Evolutionary conservation across 2,113 vertebrate species (phyloP).

Genomic region (Cochlearius cochlearius): DNA sequence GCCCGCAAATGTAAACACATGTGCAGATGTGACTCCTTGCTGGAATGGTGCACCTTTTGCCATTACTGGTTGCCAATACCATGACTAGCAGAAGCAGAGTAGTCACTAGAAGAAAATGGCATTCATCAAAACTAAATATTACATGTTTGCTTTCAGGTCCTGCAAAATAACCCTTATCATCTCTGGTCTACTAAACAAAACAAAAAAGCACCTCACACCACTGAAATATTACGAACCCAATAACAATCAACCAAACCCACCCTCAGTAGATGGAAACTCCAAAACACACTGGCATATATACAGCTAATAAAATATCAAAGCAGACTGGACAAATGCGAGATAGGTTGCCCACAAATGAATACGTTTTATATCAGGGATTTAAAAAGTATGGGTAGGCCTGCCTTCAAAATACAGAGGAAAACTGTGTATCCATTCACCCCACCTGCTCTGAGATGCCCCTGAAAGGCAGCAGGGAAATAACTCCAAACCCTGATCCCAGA

Average conservation of each 20-base stretch:
- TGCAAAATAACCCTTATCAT: not conserved
- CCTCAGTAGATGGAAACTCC: not conserved
- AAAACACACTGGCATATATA: rapidly evolving
- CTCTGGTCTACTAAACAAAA: not conserved
- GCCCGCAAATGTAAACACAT: not conserved
- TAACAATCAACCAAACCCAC: not conserved
- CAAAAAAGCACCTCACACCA: not conserved
- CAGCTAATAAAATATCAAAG: not conserved
- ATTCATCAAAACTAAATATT: not conserved
- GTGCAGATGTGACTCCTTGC: not conserved
- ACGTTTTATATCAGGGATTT: not conserved
- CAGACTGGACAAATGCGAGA: not conserved
- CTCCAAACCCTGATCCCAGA: not conserved
- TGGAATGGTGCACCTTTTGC: not conserved
- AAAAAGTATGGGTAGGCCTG: not conserved
- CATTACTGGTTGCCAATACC: not conserved
- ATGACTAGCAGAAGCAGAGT: not conserved
- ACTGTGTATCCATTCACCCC: too few species aligned
- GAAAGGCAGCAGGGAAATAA: not conserved
- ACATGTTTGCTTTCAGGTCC: not conserved
- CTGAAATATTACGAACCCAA: not conserved
- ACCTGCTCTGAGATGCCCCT: not conserved
- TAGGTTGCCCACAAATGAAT: not conserved
- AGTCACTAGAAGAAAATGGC: not conserved
- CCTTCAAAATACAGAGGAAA: not conserved